A percentile compares a stretch with the other conserved stretches of the same genome.
phyloP scores from a whole-genome alignment of 2,797 vertebrate species.

The Gambusia yucatana region DNA sequence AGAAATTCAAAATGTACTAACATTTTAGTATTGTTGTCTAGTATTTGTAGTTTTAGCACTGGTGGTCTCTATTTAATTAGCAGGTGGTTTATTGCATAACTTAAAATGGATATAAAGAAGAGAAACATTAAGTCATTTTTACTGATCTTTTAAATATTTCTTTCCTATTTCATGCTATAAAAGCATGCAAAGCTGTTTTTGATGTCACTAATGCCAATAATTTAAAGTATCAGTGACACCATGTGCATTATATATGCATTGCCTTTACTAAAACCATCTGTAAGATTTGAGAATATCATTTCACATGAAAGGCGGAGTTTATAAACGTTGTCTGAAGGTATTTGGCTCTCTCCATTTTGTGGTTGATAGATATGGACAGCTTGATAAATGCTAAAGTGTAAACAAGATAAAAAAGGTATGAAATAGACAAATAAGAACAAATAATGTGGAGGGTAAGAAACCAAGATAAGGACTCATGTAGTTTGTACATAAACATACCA shows the following conservation, averaged over 20 bases:
- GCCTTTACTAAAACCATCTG: neutral
- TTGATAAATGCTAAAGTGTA: neutral
- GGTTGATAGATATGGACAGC: neutral
- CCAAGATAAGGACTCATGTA: neutral
- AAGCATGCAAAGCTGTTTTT: neutral
- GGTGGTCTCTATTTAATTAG: neutral
- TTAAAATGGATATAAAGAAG: neutral
- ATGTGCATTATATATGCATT: neutral
- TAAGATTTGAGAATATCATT: neutral
- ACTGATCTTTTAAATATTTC: neutral
- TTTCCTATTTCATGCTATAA: neutral
- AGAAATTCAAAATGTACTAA: neutral
- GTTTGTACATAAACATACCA: neutral
- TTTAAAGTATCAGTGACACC: neutral
- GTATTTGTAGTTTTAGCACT: neutral
- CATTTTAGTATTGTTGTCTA: neutral
- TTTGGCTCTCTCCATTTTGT: neutral
- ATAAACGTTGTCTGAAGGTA: neutral
- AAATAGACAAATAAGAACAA: neutral
- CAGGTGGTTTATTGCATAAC: neutral
- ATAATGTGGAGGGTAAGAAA: neutral
- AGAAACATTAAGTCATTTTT: neutral
- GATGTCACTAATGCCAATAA: neutral
- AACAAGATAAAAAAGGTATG: neutral
- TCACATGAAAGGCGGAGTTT: neutral